A percentile compares a stretch with the other conserved stretches of the same genome.
phyloP scores from a whole-genome alignment of 2,113 vertebrate species.

The Macaca nemestrina region DNA sequence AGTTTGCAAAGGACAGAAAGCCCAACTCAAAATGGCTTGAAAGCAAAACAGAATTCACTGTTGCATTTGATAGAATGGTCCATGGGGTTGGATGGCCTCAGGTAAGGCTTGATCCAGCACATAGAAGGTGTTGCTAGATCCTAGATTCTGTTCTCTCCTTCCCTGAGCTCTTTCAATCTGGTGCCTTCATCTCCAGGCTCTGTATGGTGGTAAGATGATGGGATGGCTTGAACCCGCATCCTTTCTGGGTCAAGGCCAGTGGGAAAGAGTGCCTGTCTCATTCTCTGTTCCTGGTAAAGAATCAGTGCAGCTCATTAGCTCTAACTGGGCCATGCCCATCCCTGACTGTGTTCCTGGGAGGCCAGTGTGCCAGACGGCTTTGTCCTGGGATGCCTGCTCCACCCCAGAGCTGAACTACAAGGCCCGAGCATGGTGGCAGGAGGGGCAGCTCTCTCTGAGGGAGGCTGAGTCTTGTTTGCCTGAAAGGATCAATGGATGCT shows the following conservation, averaged over 20 bases:
- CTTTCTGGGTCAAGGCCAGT: not conserved
- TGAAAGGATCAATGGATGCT: not conserved
- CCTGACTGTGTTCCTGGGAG: not conserved
- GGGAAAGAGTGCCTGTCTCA: not conserved
- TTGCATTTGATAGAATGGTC: not conserved
- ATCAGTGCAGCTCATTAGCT: not conserved
- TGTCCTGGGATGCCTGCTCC: not conserved
- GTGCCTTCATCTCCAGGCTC: not conserved
- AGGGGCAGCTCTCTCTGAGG: not conserved
- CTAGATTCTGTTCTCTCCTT: not conserved
- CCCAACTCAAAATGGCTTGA: not conserved
- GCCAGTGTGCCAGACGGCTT: fast-evolving
- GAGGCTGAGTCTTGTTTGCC: not conserved
- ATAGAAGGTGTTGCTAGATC: fast-evolving
- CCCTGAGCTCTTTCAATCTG: too few species aligned
- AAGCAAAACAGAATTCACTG: not conserved
- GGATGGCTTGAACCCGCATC: not conserved
- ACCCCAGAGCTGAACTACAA: not conserved
- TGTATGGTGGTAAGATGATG: not conserved
- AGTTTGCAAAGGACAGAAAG: not conserved
- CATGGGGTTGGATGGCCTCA: not conserved
- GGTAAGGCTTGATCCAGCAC: conserved; percentile 21
- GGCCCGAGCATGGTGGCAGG: not conserved
- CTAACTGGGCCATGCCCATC: not conserved
- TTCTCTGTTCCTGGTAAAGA: fast-evolving